These are phyloP conservation scores for Chaitophorus viminalis DNA, from an alignment of 2,888 invertebrate genomes.

Conservation along the genomic window DNA sequence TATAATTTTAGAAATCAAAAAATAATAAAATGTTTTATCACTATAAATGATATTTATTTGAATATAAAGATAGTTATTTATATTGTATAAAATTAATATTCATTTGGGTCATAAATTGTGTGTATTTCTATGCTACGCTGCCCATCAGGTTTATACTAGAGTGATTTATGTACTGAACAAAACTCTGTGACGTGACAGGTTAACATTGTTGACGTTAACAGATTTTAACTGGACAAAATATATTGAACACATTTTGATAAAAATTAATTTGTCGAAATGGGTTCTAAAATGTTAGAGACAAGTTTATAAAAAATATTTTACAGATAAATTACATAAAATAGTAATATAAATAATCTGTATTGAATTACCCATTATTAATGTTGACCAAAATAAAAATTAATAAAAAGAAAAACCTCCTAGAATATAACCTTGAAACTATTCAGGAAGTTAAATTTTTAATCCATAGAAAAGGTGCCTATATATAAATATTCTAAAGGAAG, in stretches of 20 bases:
- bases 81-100: conserved; percentile 7
- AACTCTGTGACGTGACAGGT: conserved; percentile 16
- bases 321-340: not conserved
- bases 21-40: not conserved
- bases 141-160: conserved; percentile 21
- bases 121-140: not conserved
- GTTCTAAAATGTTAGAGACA: not conserved
- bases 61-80: not conserved
- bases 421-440: not conserved
- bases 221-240: conserved; percentile 35
- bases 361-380: no score
- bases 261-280: conserved; percentile 13
- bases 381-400: not conserved
- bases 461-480: not conserved
- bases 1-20: no score
- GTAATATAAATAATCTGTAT: no score
- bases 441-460: not conserved
- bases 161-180: conserved; percentile 26
- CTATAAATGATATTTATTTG: not conserved
- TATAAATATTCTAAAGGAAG: not conserved
- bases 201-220: not conserved
- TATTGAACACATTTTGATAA: conserved; percentile 9
- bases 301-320: not conserved
- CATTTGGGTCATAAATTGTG: not conserved
- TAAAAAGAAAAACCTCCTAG: not conserved